Base-by-base conservation (phyloP, 2,888 invertebrate species). In the Amphipoea oculea region DNA sequence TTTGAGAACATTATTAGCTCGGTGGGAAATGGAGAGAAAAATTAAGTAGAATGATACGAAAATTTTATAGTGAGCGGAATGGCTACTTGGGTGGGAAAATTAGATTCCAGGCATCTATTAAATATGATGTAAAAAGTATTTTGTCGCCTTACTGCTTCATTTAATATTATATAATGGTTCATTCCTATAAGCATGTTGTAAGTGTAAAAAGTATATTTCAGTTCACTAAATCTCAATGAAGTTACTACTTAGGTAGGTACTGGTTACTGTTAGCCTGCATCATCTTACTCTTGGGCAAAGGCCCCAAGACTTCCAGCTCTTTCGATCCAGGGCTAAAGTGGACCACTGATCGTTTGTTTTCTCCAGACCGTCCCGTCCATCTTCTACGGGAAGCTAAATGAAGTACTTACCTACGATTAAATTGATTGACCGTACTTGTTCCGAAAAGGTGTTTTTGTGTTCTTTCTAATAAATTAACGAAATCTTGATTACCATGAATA, bases 1-100 rank as follows among this genome's bases (percentile, higher is more conserved):
- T 85, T 78, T 80, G 67, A 70, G 73, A 73, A 82, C 67, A 80
- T 85, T 88, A 86, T 87, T 85, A 82, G 69, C 72, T 77, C 60
- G 12, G n/a, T 69, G 42, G 60, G 54, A 48, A 66, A 62, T 9
- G 42, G n/a, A 74, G 23, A 36, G 23, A 65, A 83, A 76, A 78
- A 48, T 63, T 66, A 70, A 63, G 57, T 76, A 57, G 23, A 36
- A 54, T 67, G 29, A 67, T 67, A 70, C 9, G 23, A 45, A 60
- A 48, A 29, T 76, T 73, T 29, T 60, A 29, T 65, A n/a, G 23
- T 71, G 0, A 40, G 0, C 12, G 4, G 9, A 83, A 72, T 71
- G 7, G 42, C 42, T 68, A 17, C 36, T 69, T 63, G 4, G 2
- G 54, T 68, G 12, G 9, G 6, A 57, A 57, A 67, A 72, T 69